phyloP scores from a whole-genome alignment of 1,140 invertebrate genomes.

The Drepana arcuata region DNA sequence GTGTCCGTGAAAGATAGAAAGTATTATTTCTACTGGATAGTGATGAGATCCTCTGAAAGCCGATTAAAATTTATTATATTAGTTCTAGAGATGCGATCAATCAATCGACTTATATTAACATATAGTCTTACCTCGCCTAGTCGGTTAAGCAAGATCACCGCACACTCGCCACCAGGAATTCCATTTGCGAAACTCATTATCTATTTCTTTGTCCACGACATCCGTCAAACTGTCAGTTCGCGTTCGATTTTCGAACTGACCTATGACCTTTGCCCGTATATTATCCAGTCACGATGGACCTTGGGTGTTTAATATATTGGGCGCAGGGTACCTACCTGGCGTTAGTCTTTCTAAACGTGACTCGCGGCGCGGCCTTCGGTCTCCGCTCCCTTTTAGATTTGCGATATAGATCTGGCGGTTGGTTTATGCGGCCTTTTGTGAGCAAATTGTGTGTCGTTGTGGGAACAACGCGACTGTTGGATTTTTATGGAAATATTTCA shows the following conservation, averaged over 20 bases:
- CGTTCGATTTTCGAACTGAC: conserved; percentile 30
- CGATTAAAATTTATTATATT: too few species aligned
- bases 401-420: conserved; percentile 26
- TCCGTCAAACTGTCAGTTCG: conserved; percentile 16
- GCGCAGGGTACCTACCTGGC: too few species aligned
- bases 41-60: too few species aligned
- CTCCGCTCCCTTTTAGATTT: conserved; percentile 32
- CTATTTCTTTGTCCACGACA: conserved; percentile 17
- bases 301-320: conserved; percentile 28
- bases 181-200: too few species aligned
- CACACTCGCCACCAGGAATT: too few species aligned
- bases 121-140: too few species aligned
- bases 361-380: conserved; percentile 26
- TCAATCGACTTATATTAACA: too few species aligned
- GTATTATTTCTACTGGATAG: too few species aligned
- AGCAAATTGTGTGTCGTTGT: conserved; percentile 5
- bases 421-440: conserved; percentile 9
- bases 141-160: too few species aligned
- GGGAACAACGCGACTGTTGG: conserved; percentile 6
- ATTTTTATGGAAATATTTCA: not conserved
- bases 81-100: too few species aligned
- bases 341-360: conserved; percentile 32
- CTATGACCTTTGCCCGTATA: conserved; percentile 40
- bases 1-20: too few species aligned
- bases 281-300: conserved; percentile 38